A percentile compares a stretch with the other conserved stretches of the same genome.
Conservation (phyloP, 2,797 vertebrate species). For the Antrozous pallidus region DNA sequence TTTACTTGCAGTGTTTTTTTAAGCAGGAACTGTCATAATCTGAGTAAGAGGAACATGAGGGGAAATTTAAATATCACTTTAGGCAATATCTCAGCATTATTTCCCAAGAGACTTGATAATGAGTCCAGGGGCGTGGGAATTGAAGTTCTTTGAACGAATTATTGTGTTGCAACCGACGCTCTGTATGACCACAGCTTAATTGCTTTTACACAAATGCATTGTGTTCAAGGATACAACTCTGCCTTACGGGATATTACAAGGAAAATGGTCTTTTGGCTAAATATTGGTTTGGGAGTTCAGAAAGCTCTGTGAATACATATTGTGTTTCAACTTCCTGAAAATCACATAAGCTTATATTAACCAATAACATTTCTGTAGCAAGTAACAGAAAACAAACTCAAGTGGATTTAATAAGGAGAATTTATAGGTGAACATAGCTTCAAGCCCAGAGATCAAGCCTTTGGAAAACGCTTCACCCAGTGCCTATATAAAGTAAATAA, state of each 20-base stretch:
- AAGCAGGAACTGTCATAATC: conserved; percentile 51
- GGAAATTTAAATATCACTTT: conserved; percentile 35
- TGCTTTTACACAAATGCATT: conserved; percentile 1
- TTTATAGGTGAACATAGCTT: background rate
- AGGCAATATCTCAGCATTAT: conserved; percentile 33
- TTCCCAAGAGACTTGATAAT: conserved; percentile 54
- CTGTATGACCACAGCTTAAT: background rate
- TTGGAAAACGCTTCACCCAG: background rate
- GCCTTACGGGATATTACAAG: background rate
- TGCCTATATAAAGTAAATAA: background rate
- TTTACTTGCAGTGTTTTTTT: conserved; percentile 48
- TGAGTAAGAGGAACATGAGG: conserved; percentile 16
- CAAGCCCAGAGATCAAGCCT: background rate
- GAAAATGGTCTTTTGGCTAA: conserved; percentile 30
- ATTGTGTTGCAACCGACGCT: background rate
- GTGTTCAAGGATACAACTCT: background rate
- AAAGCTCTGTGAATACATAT: background rate
- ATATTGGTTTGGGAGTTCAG: conserved; percentile 7
- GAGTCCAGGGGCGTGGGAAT: conserved; percentile 28
- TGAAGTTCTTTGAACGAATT: conserved; percentile 36
- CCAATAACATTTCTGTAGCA: conserved; percentile 6
- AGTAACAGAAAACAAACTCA: conserved; percentile 29
- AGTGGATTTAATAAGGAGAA: conserved; percentile 13
- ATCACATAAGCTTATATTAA: background rate
- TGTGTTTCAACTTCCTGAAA: conserved; percentile 40